phyloP scores from a whole-genome alignment of 2,888 invertebrate species.

The Spilosoma lubricipeda region DNA sequence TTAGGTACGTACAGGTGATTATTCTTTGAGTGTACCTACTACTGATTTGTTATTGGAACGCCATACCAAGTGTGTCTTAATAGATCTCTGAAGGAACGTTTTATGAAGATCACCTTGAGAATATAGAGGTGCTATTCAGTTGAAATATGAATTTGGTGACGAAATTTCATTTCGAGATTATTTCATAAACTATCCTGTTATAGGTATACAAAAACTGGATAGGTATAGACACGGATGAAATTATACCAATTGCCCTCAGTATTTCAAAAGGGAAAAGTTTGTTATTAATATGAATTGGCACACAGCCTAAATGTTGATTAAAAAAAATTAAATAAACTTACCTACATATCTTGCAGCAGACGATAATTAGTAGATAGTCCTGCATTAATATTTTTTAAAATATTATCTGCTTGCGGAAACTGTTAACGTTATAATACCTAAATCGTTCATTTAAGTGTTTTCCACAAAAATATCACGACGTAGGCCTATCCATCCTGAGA shows the following conservation, averaged over 20 bases:
- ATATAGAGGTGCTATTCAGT: constrained; percentile 64
- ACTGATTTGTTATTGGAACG: constrained; percentile 72
- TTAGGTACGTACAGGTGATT: too few relatives aligned
- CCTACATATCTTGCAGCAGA: constrained; percentile 64
- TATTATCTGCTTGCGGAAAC: constrained; percentile 65
- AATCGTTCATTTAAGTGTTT: constrained; percentile 64
- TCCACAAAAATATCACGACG: constrained; percentile 63
- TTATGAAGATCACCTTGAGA: constrained; percentile 60
- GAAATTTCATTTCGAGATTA: constrained; percentile 69
- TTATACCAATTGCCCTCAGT: constrained; percentile 55
- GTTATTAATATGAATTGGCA: constrained; percentile 69
- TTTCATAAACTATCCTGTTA: constrained; percentile 61
- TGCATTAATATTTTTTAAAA: constrained; percentile 71
- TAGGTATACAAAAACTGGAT: constrained; percentile 70
- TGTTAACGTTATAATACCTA: constrained; percentile 63
- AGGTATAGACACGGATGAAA: constrained; percentile 55
- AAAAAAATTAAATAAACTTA: constrained; percentile 53
- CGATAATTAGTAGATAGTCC: constrained; percentile 64
- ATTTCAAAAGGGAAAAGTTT: constrained; percentile 65
- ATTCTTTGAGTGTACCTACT: too few relatives aligned
- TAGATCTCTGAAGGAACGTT: constrained; percentile 68
- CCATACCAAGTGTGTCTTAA: constrained; percentile 75
- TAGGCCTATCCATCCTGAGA: too few relatives aligned
- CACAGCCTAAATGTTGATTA: constrained; percentile 56
- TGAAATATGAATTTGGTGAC: constrained; percentile 70